Evolutionary conservation across 1,140 invertebrate species (phyloP).

Genomic region (Drosophila ananassae): DNA sequence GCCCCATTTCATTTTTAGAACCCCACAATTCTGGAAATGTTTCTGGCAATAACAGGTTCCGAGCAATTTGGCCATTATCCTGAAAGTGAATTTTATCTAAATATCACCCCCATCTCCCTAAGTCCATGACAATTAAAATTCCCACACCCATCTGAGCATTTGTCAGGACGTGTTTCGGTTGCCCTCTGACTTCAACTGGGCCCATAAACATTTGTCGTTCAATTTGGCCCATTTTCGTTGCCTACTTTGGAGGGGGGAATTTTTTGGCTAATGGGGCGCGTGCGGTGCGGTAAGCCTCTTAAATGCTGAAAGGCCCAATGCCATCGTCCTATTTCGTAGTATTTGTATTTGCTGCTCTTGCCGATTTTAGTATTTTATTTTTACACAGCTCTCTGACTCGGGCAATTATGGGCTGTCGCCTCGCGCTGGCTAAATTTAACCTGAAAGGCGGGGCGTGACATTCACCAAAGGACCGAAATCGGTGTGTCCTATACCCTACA

Average conservation of each 20-base stretch:
- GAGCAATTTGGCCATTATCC: not conserved
- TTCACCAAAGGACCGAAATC: constrained; percentile 36
- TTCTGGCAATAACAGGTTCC: not conserved
- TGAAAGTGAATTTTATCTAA: constrained; percentile 12
- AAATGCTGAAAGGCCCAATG: constrained; percentile 29
- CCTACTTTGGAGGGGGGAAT: constrained; percentile 40
- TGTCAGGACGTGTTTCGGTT: constrained; percentile 37
- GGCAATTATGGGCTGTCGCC: constrained; percentile 50
- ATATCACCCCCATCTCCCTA: too few relatives aligned
- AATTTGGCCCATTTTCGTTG: constrained; percentile 49
- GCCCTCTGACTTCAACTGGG: constrained; percentile 28
- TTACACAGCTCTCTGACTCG: constrained; percentile 22
- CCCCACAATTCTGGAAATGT: not conserved
- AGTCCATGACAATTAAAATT: constrained; percentile 35
- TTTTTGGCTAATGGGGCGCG: constrained; percentile 26
- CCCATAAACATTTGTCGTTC: constrained; percentile 45
- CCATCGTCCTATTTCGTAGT: constrained; percentile 21
- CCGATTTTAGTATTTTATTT: constrained; percentile 49
- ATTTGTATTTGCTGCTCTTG: constrained; percentile 3
- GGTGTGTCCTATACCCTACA: not conserved
- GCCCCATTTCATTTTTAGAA: too few relatives aligned
- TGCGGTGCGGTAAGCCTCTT: constrained; percentile 48
- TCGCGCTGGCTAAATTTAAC: constrained; percentile 42
- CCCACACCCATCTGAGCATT: constrained; percentile 31
- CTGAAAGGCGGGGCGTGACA: constrained; percentile 40